Evolutionary conservation across 35 echinoderm and acorn worm species (phyloP), one percentile per base, ranked within the genome.

Genomic region (Ophiothrix spiculata): DNA sequence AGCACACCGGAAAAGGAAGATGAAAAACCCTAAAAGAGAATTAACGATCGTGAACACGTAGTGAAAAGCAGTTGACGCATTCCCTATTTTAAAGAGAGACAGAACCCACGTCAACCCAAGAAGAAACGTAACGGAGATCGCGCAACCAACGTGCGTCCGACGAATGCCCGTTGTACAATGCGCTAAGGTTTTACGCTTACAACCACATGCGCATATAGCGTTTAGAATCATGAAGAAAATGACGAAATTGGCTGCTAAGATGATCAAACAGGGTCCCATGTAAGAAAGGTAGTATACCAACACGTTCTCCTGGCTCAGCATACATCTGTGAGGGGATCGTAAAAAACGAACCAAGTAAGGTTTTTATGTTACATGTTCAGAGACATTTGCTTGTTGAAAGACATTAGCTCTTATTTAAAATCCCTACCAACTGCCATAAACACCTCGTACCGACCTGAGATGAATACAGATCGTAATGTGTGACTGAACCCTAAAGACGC

Each of bases 1-100:
- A 17, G 91, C 91, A 80, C 94, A 97, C 32, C 91, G 88, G 36
- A 97, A 97, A n/a, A 97, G 64, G 75, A 97, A 97, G 38, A 97
- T 97, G 81, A 97, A 97, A n/a, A 97, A 90, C 0, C 94, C 94
- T 63, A 37, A 32, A 35, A 80, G 37, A 31, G 94, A 89, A 63
- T 97, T 97, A 10, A 97, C 79, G 25, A 93, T 90, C 16, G 86
- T 89, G 74, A 93, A 92, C 34, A 97, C 75, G 42, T 97, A 97
- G 37, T 92, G 91, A 28, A 97, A 92, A 8, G 84, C 79, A 31
- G 93, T 14, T 0, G 94, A 93, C 16, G 91, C 91, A 1, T 81
- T 80, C 28, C 87, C 87, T 13, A 97, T 84, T 14, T 91, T 87
- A 32, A 97, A 93, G 82, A 93, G 84, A 33, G 91, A 91, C 14